phyloP scores from a whole-genome alignment of 2,797 vertebrate species.

The Acridotheres tristis region DNA sequence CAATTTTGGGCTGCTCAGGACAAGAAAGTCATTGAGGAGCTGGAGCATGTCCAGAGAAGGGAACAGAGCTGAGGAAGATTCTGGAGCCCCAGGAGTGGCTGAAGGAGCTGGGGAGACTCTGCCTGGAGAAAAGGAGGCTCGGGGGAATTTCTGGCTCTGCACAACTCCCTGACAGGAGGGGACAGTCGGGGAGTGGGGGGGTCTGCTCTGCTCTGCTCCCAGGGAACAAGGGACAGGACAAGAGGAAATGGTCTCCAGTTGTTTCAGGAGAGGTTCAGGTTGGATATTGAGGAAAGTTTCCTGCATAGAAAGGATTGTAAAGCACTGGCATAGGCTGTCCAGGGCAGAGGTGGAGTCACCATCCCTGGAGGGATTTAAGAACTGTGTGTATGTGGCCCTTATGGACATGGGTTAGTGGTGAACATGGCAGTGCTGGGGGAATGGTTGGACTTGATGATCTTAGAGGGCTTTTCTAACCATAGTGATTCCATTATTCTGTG shows the following conservation, averaged over 20 bases:
- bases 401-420: background rate
- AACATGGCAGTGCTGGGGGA: background rate
- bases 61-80: background rate
- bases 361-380: background rate
- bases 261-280: background rate
- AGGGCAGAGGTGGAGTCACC: background rate
- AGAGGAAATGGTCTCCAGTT: rapidly evolving
- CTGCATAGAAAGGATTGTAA: background rate
- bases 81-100: background rate
- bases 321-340: background rate
- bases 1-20: background rate
- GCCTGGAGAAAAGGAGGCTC: background rate
- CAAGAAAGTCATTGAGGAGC: background rate
- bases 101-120: background rate
- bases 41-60: background rate
- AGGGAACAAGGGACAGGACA: background rate
- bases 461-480: background rate
- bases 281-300: background rate
- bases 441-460: background rate
- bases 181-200: background rate
- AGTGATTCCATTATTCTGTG: background rate
- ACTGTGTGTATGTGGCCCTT: background rate
- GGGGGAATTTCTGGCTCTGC: background rate
- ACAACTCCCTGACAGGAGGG: background rate
- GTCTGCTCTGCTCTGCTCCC: background rate